Evolutionary conservation across 2,888 invertebrate species (phyloP).

Genomic region (Chymomyza amoena): DNA sequence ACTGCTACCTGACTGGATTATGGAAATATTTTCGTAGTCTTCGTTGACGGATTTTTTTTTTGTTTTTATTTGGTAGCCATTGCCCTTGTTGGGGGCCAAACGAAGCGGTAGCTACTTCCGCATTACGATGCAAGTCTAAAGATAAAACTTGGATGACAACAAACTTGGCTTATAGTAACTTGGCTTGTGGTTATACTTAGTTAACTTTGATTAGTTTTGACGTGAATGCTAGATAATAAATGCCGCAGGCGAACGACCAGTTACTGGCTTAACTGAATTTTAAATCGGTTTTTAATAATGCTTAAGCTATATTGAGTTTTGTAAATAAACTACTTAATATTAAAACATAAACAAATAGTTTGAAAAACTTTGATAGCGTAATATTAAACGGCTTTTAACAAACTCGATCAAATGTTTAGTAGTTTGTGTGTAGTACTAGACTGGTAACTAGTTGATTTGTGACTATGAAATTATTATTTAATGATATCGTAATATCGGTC

Average conservation of each 20-base stretch:
- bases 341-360: neutral
- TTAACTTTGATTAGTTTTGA: neutral
- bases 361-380: too few species aligned
- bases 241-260: neutral
- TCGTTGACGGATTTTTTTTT: neutral
- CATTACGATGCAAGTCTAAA: neutral
- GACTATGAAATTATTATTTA: too few species aligned
- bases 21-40: neutral
- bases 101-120: neutral
- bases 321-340: neutral
- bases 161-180: neutral
- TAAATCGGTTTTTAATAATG: neutral
- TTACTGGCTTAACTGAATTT: neutral
- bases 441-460: too few species aligned
- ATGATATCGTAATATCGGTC: too few species aligned
- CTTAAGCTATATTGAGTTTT: neutral
- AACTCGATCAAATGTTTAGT: too few species aligned
- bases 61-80: neutral
- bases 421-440: too few species aligned
- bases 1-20: neutral
- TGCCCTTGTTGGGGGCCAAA: neutral
- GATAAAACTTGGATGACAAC: neutral
- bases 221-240: too few species aligned
- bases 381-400: neutral
- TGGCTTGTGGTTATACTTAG: neutral